phyloP scores from a whole-genome alignment of 2,888 invertebrate species.

The Pyrochroa serraticornis region DNA sequence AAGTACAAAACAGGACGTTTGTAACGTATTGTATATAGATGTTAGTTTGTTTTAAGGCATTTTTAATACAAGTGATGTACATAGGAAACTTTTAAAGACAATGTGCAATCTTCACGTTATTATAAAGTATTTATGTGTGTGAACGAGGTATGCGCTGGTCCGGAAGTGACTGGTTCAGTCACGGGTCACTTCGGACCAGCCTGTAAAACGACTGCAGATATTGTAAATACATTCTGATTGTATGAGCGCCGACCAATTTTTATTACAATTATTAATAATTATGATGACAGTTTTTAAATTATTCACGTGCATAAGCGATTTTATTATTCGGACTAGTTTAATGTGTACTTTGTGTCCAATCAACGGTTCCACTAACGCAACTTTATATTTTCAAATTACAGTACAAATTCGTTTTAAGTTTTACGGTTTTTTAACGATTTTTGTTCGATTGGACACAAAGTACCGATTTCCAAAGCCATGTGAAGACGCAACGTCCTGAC shows the following conservation, averaged over 20 bases:
- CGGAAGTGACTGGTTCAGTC: constrained; percentile 6
- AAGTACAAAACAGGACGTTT: constrained; percentile 56
- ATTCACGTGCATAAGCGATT: constrained; percentile 33
- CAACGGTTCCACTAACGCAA: not conserved
- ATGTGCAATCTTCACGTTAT: constrained; percentile 52
- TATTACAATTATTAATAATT: constrained; percentile 21
- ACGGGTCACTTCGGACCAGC: constrained; percentile 18
- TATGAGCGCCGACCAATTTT: constrained; percentile 44
- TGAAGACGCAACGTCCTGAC: constrained; percentile 25
- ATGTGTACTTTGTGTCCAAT: constrained; percentile 7
- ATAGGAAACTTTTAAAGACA: constrained; percentile 46
- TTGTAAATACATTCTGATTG: constrained; percentile 39
- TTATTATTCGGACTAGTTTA: constrained; percentile 36
- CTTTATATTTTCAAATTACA: constrained; percentile 25
- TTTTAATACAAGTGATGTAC: constrained; percentile 53
- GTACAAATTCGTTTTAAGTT: constrained; percentile 41
- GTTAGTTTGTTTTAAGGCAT: constrained; percentile 53
- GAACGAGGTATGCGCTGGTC: constrained; percentile 28
- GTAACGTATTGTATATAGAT: constrained; percentile 57
- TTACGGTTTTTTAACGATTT: constrained; percentile 8
- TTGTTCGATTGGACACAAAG: constrained; percentile 13
- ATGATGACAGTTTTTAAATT: constrained; percentile 27
- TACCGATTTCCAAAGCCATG: constrained; percentile 30
- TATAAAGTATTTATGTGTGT: constrained; percentile 35
- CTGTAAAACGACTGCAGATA: constrained; percentile 42